Evolutionary conservation across 1,140 invertebrate species (phyloP).

Genomic region (Dendroctonus valens): DNA sequence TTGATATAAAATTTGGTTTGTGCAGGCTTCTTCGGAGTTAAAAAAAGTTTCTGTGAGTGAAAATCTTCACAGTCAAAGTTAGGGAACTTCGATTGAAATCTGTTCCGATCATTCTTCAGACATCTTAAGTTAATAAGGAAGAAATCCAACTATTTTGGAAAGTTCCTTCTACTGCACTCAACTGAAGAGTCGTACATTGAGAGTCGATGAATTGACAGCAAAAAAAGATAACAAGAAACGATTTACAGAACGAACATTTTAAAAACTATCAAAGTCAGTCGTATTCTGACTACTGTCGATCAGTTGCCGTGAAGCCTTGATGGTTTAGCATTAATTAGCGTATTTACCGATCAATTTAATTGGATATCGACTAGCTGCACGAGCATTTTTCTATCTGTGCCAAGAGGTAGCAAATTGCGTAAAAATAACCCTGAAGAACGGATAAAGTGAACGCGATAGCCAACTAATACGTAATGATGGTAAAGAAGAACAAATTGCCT

Average conservation of each 20-base stretch:
- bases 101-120: too few species aligned
- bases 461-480: neutral
- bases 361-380: conserved; percentile 1
- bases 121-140: too few species aligned
- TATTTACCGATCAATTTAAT: conserved; percentile 5
- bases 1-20: too few species aligned
- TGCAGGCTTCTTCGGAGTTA: too few species aligned
- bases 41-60: too few species aligned
- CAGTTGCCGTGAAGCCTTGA: neutral
- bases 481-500: neutral
- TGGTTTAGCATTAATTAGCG: conserved; percentile 5
- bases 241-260: conserved; percentile 4
- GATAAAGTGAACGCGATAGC: conserved; percentile 4
- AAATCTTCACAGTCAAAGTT: too few species aligned
- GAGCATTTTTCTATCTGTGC: neutral
- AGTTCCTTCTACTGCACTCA: too few species aligned
- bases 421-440: conserved; percentile 7
- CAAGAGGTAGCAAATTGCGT: conserved; percentile 6
- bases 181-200: too few species aligned
- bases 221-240: neutral
- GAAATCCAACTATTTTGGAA: too few species aligned
- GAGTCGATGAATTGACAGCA: too few species aligned
- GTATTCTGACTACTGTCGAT: neutral
- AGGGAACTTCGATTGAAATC: too few species aligned
- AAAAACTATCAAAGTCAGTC: neutral